Percentiles rank a stretch among this genome's conserved stretches.
These are phyloP conservation scores for Leptopilina syphax DNA, from an alignment of 2,888 invertebrate genomes.

Conservation along the genomic window DNA sequence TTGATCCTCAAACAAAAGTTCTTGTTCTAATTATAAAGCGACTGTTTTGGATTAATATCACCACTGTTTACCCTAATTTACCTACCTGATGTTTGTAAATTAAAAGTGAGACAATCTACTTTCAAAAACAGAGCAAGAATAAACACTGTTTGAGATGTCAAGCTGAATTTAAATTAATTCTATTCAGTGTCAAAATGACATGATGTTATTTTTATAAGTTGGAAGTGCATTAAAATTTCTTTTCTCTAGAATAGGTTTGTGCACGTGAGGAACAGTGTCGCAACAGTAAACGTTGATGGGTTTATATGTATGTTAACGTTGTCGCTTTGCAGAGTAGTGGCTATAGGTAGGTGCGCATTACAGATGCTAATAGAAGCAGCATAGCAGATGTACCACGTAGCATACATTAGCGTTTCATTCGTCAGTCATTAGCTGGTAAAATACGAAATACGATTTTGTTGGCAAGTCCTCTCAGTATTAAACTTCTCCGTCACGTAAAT, in stretches of 20 bases:
- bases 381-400: slow-evolving; percentile 69
- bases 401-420: slow-evolving; percentile 74
- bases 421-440: slow-evolving; percentile 73
- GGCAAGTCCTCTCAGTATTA: slow-evolving; percentile 39
- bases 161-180: background rate
- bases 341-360: slow-evolving; percentile 70
- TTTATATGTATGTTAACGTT: slow-evolving; percentile 64
- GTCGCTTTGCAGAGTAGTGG: slow-evolving; percentile 63
- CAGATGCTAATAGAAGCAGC: slow-evolving; percentile 74
- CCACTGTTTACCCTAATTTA: background rate
- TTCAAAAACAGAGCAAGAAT: background rate
- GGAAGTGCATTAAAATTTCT: background rate
- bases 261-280: slow-evolving; percentile 26
- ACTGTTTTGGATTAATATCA: too few relatives aligned
- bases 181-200: background rate
- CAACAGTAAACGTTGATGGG: slow-evolving; percentile 68
- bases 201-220: background rate
- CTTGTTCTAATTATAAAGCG: too few relatives aligned
- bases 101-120: background rate
- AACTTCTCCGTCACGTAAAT: slow-evolving; percentile 41
- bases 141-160: background rate
- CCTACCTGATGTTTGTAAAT: background rate
- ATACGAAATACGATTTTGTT: slow-evolving; percentile 64
- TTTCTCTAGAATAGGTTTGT: slow-evolving; percentile 7
- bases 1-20: too few relatives aligned